A percentile compares a stretch with the other conserved stretches of the same genome.
phyloP scores from a whole-genome alignment of 2,113 vertebrate genomes.

The Theristicus caerulescens region DNA sequence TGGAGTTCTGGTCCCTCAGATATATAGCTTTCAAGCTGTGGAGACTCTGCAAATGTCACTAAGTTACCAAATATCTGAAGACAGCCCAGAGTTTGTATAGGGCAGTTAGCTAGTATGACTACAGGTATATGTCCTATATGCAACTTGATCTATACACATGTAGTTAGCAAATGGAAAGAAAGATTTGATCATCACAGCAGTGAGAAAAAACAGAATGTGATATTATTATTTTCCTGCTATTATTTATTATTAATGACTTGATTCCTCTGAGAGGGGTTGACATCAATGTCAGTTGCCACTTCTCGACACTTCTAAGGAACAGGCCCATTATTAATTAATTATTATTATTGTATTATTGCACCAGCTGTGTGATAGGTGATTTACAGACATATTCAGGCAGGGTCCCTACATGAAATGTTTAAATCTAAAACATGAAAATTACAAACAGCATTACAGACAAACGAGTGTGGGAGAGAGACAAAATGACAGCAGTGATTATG shows the following conservation, averaged over 20 bases:
- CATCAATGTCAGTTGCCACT: conserved; percentile 53
- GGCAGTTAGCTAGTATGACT: background rate
- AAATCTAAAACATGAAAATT: conserved; percentile 33
- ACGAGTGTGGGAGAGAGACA: background rate
- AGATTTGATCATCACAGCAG: conserved; percentile 44
- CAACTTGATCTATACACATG: background rate
- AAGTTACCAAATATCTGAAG: background rate
- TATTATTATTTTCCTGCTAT: conserved; percentile 61
- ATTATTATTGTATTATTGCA: conserved; percentile 58
- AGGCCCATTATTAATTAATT: conserved; percentile 67
- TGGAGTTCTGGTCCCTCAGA: background rate
- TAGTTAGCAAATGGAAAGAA: conserved; percentile 27
- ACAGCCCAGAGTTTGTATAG: background rate
- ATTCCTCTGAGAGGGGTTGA: conserved; percentile 58
- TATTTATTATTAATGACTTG: conserved; percentile 65
- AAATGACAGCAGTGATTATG: conserved; percentile 4
- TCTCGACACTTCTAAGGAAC: conserved; percentile 54
- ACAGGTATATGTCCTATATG: background rate
- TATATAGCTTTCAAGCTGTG: background rate
- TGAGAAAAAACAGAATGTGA: conserved; percentile 66
- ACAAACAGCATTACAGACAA: conserved; percentile 24
- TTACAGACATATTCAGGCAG: conserved; percentile 40
- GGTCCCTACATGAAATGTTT: conserved; percentile 27
- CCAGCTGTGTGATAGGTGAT: conserved; percentile 40
- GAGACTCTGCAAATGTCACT: background rate